A percentile compares a stretch with the other conserved stretches of the same genome.
These are phyloP conservation scores for Australoheros facetus DNA, from an alignment of 2,797 vertebrate genomes.

Conservation along the genomic window DNA sequence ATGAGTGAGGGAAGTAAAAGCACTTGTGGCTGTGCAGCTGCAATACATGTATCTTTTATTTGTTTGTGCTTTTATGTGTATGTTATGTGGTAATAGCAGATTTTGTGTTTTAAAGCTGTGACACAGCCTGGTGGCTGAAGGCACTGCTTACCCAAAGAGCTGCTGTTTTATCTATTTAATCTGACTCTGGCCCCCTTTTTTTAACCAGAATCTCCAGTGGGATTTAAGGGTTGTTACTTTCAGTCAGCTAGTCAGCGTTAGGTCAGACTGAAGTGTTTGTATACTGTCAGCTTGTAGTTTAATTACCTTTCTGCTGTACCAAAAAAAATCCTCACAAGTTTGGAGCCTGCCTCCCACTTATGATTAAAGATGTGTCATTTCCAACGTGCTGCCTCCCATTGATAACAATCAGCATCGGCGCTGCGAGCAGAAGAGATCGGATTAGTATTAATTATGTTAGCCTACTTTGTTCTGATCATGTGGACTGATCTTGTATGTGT, in stretches of 20 bases:
- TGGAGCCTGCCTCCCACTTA: constrained; percentile 4
- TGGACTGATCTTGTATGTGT: constrained; percentile 1
- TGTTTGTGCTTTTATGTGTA: background rate
- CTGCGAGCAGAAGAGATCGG: constrained; percentile 21
- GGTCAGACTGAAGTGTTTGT: constrained; percentile 63
- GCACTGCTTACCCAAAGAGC: constrained; percentile 14
- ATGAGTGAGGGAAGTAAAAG: background rate
- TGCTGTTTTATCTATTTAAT: constrained; percentile 52
- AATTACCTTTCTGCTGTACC: constrained; percentile 48
- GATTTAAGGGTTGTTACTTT: constrained; percentile 43
- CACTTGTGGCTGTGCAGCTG: background rate
- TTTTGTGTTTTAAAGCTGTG: background rate
- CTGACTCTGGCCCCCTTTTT: constrained; percentile 22
- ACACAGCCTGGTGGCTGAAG: constrained; percentile 15
- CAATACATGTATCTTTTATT: background rate
- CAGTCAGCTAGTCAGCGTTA: constrained; percentile 24
- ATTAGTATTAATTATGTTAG: constrained; percentile 55
- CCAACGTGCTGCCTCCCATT: constrained; percentile 17
- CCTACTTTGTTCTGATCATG: constrained; percentile 39
- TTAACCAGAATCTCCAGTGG: constrained; percentile 35
- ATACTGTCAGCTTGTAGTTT: constrained; percentile 54
- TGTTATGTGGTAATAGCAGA: background rate
- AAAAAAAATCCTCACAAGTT: constrained; percentile 24
- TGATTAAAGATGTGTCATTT: constrained; percentile 59
- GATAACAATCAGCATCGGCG: constrained; percentile 48